These are phyloP conservation scores for Eolophus roseicapilla DNA, from an alignment of 2,113 vertebrate species.

Conservation along the genomic window DNA sequence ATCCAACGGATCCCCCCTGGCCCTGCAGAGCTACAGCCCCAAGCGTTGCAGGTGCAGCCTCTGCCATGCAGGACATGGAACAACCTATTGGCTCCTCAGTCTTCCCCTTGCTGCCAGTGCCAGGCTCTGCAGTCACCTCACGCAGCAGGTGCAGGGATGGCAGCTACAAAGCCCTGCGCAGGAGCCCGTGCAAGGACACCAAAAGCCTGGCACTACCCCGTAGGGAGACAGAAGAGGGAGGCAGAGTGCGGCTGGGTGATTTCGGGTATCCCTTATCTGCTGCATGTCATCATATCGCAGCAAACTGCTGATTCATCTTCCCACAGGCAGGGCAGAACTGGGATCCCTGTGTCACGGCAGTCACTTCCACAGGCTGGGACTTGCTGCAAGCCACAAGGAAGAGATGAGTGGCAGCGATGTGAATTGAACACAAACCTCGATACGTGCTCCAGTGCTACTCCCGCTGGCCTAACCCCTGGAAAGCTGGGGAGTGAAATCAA, in stretches of 20 bases:
- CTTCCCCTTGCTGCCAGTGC: fast-evolving
- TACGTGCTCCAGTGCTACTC: neutral
- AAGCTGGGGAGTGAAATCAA: neutral
- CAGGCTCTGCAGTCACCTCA: neutral
- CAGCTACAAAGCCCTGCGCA: neutral
- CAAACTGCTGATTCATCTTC: neutral
- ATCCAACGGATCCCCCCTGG: too few relatives aligned
- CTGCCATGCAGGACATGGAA: fast-evolving
- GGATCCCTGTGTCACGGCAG: neutral
- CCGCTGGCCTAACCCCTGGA: neutral
- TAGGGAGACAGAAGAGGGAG: neutral
- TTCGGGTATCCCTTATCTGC: fast-evolving
- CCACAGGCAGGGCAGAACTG: neutral
- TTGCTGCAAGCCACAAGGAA: neutral
- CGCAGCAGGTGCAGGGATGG: neutral
- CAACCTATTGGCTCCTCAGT: neutral
- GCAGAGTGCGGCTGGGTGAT: fast-evolving
- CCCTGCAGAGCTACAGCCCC: neutral
- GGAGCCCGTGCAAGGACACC: fast-evolving
- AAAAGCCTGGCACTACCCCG: neutral
- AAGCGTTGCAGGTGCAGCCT: fast-evolving
- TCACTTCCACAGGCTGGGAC: neutral
- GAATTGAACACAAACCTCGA: neutral
- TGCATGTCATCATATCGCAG: fast-evolving
- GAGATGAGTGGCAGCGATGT: too few relatives aligned